Evolutionary conservation across 2,888 invertebrate genomes (phyloP), one percentile per base, ranked within the genome.

Genomic region (Apeira syringaria): DNA sequence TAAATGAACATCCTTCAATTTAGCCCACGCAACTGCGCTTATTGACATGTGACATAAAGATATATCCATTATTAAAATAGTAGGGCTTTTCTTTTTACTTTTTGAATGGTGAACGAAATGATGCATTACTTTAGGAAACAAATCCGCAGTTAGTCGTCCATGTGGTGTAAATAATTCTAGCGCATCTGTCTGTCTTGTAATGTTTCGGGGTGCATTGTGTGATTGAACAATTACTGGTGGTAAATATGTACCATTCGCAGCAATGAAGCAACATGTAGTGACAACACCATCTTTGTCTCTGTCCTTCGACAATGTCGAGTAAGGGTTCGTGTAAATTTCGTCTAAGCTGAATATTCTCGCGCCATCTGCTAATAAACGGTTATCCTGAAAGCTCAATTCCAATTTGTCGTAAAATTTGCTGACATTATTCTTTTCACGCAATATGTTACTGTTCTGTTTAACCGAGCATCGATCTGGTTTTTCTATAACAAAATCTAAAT

Each of bases 341-440:
- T 39, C 39, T 17, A 45, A 30, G n/a, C 30, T 35, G 7, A 20
- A 45, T 20, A 39, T 34, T 6, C 45, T 30, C n/a, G 26, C 24
- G 3, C 26, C 13, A 5, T 30, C 15, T 34, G 28, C n/a, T 1
- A 39, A 9, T 7, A 12, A n/a, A 4, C 22, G 35, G 2, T 17
- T 25, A 4, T 8, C 20, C 8, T 30, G 28, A 2, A 39, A 2
- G 27, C 2, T 4, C 6, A 15, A 7, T 39, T 45, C 45, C 11
- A 39, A 35, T 12, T 31, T n/a, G 1, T 31, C 39, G 9, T 34
- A 45, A 30, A 45, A 45, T 9, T 8, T 26, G 7, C 6, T 35
- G 0, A 39, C 33, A 5, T 12, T 28, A 6, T 18, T 33, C 24
- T 37, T 44, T 37, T 29, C 37, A 12, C 9, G 15, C 2, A 26